Evolutionary conservation across 2,888 invertebrate genomes (phyloP).

Genomic region (Sesia apiformis): DNA sequence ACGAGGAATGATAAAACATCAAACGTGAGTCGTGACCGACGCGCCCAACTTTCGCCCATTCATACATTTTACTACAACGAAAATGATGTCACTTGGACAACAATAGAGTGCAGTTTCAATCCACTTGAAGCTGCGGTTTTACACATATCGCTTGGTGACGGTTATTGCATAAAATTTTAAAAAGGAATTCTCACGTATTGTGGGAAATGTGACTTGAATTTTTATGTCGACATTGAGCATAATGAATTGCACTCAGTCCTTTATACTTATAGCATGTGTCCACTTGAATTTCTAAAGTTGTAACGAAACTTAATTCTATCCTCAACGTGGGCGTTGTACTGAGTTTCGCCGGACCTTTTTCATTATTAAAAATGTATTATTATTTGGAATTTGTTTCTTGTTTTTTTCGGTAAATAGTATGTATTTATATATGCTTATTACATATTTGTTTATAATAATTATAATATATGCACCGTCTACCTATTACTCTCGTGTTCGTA

Average conservation of each 20-base stretch:
- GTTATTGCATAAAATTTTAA: constrained; percentile 17
- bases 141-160: constrained; percentile 13
- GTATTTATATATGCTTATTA: no score
- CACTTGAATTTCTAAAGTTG: no score
- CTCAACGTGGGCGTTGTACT: no score
- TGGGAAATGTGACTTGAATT: constrained; percentile 7
- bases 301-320: no score
- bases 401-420: no score
- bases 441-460: no score
- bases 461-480: no score
- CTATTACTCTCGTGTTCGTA: no score
- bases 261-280: no score
- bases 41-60: constrained; percentile 55
- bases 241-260: not conserved
- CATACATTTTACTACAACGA: constrained; percentile 22
- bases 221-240: not conserved
- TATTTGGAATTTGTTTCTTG: no score
- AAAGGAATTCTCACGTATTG: constrained; percentile 12
- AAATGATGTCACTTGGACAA: constrained; percentile 18
- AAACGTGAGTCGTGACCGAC: constrained; percentile 38
- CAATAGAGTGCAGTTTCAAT: constrained; percentile 15
- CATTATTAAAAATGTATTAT: no score
- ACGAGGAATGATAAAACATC: constrained; percentile 16
- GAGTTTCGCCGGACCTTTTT: no score
- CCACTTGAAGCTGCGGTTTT: constrained; percentile 11